A percentile compares a stretch with the other conserved stretches of the same genome.
Evolutionary conservation across 1,140 invertebrate species (phyloP).

Genomic region (Scaptodrosophila lebanonensis): DNA sequence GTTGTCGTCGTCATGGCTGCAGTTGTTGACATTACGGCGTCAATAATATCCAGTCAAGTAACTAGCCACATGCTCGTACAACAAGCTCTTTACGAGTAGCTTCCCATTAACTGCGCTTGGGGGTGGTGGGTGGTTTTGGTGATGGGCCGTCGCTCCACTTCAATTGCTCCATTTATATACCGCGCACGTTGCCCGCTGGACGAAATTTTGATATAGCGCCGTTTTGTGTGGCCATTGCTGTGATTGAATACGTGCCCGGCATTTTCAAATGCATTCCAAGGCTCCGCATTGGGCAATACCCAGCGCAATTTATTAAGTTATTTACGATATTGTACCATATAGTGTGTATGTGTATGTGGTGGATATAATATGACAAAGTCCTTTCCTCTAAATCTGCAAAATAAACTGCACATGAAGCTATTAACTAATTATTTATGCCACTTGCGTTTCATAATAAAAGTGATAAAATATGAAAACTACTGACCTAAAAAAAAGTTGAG

Average conservation of each 20-base stretch:
- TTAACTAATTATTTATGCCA: slow-evolving; percentile 23
- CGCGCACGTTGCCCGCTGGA: slow-evolving; percentile 46
- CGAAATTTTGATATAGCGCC: slow-evolving; percentile 69
- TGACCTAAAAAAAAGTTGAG: not conserved
- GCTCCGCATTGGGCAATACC: slow-evolving; percentile 15
- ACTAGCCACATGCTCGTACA: slow-evolving; percentile 38
- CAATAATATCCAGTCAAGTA: slow-evolving; percentile 52
- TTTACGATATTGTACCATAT: too few species aligned
- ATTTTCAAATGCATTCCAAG: slow-evolving; percentile 47
- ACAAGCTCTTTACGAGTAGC: slow-evolving; percentile 26
- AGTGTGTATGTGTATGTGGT: too few species aligned
- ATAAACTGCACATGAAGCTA: slow-evolving; percentile 61
- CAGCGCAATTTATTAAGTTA: not conserved
- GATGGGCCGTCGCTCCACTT: slow-evolving; percentile 13
- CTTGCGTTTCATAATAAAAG: slow-evolving; percentile 17
- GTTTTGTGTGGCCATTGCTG: slow-evolving; percentile 71
- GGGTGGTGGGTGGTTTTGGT: slow-evolving; percentile 2
- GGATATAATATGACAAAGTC: too few species aligned
- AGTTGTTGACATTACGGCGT: slow-evolving; percentile 71
- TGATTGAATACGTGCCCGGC: slow-evolving; percentile 68
- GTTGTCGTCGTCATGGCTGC: slow-evolving; percentile 65
- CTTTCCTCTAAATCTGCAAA: slow-evolving; percentile 22
- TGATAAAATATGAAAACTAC: slow-evolving; percentile 9
- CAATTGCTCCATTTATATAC: slow-evolving; percentile 63
- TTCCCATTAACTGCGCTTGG: not conserved